These are phyloP conservation scores for Nothocercus julius DNA, from an alignment of 2,113 vertebrate genomes.

Conservation along the genomic window DNA sequence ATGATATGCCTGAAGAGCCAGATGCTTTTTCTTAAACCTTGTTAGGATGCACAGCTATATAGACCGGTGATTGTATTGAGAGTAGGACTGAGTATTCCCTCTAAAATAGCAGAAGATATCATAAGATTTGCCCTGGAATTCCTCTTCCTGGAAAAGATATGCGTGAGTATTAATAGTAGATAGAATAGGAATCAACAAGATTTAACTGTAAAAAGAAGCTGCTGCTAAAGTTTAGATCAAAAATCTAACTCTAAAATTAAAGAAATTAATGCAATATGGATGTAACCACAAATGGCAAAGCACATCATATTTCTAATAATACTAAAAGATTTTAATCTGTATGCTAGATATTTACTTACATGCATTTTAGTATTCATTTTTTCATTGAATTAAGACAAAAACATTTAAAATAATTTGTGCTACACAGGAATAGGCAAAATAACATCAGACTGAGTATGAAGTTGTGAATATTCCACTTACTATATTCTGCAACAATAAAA, in stretches of 20 bases:
- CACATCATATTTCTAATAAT: background rate
- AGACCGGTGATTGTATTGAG: background rate
- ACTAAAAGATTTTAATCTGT: background rate
- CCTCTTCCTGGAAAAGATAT: background rate
- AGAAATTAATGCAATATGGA: background rate
- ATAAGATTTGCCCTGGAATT: background rate
- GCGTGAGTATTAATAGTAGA: background rate
- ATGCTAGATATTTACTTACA: background rate
- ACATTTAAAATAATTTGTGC: background rate
- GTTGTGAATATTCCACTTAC: background rate
- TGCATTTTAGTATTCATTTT: background rate
- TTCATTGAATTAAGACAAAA: background rate
- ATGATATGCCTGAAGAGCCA: background rate
- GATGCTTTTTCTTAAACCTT: background rate
- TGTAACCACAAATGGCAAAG: background rate
- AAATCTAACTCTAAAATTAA: background rate
- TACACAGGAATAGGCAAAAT: background rate
- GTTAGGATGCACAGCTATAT: background rate
- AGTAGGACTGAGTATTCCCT: background rate
- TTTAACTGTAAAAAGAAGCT: background rate
- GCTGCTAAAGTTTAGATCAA: background rate
- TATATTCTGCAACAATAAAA: background rate
- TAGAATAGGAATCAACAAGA: background rate
- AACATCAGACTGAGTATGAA: background rate
- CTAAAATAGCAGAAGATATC: background rate